Evolutionary conservation across 2,888 invertebrate genomes (phyloP).

Genomic region (Tetrapedia diversipes): DNA sequence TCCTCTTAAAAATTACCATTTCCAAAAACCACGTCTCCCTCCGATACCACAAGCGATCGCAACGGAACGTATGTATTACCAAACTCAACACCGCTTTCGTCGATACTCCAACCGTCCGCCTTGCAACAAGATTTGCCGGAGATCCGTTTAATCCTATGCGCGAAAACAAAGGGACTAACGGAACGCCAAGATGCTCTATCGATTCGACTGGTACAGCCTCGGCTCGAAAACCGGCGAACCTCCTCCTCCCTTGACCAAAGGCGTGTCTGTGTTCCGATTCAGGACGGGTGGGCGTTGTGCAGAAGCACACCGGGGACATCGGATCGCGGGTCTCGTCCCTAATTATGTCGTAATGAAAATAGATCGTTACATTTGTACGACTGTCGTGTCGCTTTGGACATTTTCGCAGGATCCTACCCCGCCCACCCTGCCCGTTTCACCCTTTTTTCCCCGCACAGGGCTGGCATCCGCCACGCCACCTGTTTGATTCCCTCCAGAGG

Average conservation of each 20-base stretch:
- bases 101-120: not conserved
- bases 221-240: not conserved
- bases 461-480: slow-evolving; percentile 67
- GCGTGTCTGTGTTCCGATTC: not conserved
- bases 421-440: slow-evolving; percentile 16
- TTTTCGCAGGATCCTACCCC: slow-evolving; percentile 50
- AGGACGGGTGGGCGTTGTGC: not conserved
- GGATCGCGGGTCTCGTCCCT: slow-evolving; percentile 61
- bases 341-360: slow-evolving; percentile 78
- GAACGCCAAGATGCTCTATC: slow-evolving; percentile 8
- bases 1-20: no score
- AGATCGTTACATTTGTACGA: slow-evolving; percentile 77
- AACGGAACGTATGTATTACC: no score
- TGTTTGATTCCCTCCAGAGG: slow-evolving; percentile 74
- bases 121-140: not conserved
- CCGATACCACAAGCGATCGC: no score
- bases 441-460: not conserved
- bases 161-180: slow-evolving; percentile 10
- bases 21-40: no score
- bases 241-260: not conserved
- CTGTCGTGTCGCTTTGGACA: slow-evolving; percentile 56
- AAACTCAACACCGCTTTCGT: not conserved
- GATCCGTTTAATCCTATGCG: slow-evolving; percentile 6
- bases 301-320: slow-evolving; percentile 19
- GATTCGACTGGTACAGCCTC: not conserved